Conservation (phyloP, 2,797 vertebrate species). For the Choloepus didactylus region DNA sequence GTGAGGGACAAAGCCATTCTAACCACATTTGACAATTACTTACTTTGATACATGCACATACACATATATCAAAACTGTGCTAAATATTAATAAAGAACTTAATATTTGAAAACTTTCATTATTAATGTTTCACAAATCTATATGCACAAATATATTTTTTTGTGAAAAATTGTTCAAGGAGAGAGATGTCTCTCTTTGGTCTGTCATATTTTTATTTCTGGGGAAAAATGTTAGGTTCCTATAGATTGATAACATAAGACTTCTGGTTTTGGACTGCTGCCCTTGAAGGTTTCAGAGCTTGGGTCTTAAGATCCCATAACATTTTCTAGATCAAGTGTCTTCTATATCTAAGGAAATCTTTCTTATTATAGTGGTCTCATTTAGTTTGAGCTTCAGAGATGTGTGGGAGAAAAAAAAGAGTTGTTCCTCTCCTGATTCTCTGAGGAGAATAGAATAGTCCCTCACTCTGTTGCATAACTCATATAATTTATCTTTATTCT, state of each 20-base stretch:
- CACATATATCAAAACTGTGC: neutral
- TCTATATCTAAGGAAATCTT: conserved; percentile 44
- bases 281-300: conserved; percentile 76
- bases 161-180: conserved; percentile 78
- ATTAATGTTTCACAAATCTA: conserved; percentile 81
- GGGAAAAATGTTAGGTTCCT: conserved; percentile 41
- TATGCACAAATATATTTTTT: conserved; percentile 66
- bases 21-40: conserved; percentile 76
- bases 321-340: conserved; percentile 61
- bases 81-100: conserved; percentile 70
- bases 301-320: conserved; percentile 61
- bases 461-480: conserved; percentile 21
- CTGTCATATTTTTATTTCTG: conserved; percentile 70
- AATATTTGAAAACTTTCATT: conserved; percentile 81
- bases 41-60: neutral
- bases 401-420: neutral
- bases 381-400: conserved; percentile 59
- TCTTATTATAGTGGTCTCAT: conserved; percentile 38
- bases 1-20: conserved; percentile 70
- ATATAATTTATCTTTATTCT: neutral
- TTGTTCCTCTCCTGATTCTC: conserved; percentile 44
- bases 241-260: conserved; percentile 56
- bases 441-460: conserved; percentile 50
- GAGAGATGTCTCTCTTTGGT: conserved; percentile 61
- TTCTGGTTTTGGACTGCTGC: conserved; percentile 73